Percentiles rank a stretch among this genome's conserved stretches.
Conservation (phyloP, 1,140 invertebrate species). For the Aporrectodea caliginosa region DNA sequence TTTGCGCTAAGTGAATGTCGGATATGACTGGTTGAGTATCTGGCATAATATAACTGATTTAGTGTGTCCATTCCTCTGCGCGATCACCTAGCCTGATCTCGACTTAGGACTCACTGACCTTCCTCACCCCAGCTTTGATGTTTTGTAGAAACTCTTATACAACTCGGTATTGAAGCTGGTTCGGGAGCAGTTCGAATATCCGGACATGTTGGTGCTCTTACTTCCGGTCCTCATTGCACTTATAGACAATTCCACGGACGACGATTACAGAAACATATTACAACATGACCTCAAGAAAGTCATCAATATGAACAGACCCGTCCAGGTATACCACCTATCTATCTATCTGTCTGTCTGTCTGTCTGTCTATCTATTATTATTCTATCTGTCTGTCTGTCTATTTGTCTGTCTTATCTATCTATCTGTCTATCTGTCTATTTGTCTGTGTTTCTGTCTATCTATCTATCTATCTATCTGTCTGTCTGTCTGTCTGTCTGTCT, state of each 20-base stretch:
- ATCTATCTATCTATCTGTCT: too few species aligned
- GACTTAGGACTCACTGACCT: not conserved
- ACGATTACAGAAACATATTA: constrained; percentile 80
- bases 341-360: too few species aligned
- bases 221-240: constrained; percentile 82
- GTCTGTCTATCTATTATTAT: too few species aligned
- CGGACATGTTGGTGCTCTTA: constrained; percentile 81
- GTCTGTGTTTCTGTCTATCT: too few species aligned
- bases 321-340: constrained; percentile 61
- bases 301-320: constrained; percentile 77
- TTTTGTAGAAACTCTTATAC: constrained; percentile 87
- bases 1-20: not conserved
- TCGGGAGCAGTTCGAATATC: constrained; percentile 74
- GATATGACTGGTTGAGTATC: not conserved
- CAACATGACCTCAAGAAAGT: constrained; percentile 75
- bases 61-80: not conserved
- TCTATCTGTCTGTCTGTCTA: too few species aligned
- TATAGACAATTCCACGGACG: constrained; percentile 73
- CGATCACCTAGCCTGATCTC: not conserved
- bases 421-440: too few species aligned
- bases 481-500: too few species aligned
- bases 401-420: too few species aligned
- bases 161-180: constrained; percentile 88
- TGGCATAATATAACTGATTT: not conserved
- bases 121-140: not conserved